These are phyloP conservation scores for Pontoporia blainvillei DNA, from an alignment of 2,113 vertebrate species.

Conservation along the genomic window DNA sequence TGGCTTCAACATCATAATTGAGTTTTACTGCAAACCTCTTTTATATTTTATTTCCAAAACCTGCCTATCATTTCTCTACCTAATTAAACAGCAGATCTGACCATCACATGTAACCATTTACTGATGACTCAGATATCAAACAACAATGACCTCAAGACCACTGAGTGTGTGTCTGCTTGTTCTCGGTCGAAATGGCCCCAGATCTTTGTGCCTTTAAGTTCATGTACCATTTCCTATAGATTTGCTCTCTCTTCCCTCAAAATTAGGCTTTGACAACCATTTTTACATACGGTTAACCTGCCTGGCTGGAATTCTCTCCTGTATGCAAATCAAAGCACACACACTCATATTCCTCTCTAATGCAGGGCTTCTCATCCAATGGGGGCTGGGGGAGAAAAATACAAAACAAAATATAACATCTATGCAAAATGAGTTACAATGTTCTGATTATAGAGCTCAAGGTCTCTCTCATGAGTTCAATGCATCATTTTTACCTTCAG, in stretches of 20 bases:
- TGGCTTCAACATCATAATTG: not conserved
- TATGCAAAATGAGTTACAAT: not conserved
- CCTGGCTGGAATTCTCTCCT: not conserved
- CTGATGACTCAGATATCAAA: not conserved
- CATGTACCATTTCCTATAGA: not conserved
- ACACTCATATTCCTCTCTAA: not conserved
- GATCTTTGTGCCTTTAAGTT: not conserved
- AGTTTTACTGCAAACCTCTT: not conserved
- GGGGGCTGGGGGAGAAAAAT: not conserved
- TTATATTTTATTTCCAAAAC: not conserved
- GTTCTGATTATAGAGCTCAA: not conserved
- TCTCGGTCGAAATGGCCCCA: not conserved
- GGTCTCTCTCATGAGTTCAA: not conserved
- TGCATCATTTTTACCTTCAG: not conserved
- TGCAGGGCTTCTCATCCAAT: not conserved
- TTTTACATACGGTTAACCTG: not conserved
- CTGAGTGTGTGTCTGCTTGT: not conserved
- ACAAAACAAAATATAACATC: not conserved
- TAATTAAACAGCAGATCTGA: not conserved
- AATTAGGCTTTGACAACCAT: not conserved
- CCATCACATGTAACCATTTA: not conserved
- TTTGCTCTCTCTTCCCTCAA: not conserved
- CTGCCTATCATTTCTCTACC: not conserved
- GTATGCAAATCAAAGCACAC: not conserved
- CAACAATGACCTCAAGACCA: not conserved